A percentile compares a stretch with the other conserved stretches of the same genome.
These are phyloP conservation scores for Macrotis lagotis DNA, from an alignment of 2,113 vertebrate genomes.

Conservation along the genomic window DNA sequence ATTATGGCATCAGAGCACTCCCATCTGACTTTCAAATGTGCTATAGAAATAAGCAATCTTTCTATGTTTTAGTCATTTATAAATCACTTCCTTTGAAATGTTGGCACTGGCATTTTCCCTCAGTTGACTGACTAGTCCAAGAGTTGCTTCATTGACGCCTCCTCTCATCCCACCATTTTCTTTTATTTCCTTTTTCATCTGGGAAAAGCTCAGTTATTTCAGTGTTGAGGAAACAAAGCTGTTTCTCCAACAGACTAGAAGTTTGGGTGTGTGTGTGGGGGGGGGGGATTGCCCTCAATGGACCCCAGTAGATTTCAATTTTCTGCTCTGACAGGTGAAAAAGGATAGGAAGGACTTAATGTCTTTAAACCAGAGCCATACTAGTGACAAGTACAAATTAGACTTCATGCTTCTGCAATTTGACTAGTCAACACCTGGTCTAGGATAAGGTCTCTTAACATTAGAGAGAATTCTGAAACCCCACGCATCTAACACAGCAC, in stretches of 20 bases:
- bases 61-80: conserved; percentile 65
- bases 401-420: conserved; percentile 74
- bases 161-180: conserved; percentile 27
- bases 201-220: conserved; percentile 61
- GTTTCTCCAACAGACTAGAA: neutral
- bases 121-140: conserved; percentile 59
- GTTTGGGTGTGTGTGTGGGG: conserved; percentile 44
- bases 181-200: conserved; percentile 67
- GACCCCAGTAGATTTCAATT: conserved; percentile 57
- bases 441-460: conserved; percentile 69
- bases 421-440: conserved; percentile 75
- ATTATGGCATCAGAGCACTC: conserved; percentile 40
- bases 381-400: conserved; percentile 75
- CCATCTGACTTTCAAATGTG: conserved; percentile 53
- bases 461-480: conserved; percentile 74
- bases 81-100: conserved; percentile 70
- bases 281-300: neutral
- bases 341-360: conserved; percentile 67
- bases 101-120: conserved; percentile 59
- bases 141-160: conserved; percentile 65
- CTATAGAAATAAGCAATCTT: conserved; percentile 62
- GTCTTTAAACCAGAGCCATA: conserved; percentile 65
- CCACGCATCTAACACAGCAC: conserved; percentile 52
- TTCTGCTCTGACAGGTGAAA: conserved; percentile 72
- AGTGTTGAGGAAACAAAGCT: conserved; percentile 62